Percentiles rank a stretch among this genome's conserved stretches.
These are phyloP conservation scores for Apteryx mantelli DNA, from an alignment of 2,113 vertebrate genomes.

Conservation along the genomic window DNA sequence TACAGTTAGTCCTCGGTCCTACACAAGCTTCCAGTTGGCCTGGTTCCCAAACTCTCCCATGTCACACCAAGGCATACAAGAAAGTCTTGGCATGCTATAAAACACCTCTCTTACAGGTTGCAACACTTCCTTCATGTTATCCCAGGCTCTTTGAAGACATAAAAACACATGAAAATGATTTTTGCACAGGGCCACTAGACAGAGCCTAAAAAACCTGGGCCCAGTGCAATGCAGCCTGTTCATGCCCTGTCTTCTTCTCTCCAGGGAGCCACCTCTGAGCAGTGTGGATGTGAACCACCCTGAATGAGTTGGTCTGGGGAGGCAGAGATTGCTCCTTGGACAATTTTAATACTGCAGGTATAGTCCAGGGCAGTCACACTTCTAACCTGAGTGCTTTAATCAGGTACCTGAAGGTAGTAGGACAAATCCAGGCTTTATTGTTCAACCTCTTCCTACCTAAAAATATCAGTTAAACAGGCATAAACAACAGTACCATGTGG, in stretches of 20 bases:
- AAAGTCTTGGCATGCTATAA: neutral
- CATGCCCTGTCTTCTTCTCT: neutral
- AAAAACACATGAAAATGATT: neutral
- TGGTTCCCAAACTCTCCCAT: neutral
- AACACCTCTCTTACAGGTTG: neutral
- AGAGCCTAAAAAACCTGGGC: neutral
- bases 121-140: neutral
- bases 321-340: neutral
- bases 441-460: neutral
- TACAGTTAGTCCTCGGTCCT: neutral
- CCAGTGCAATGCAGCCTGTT: neutral
- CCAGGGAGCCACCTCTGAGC: neutral
- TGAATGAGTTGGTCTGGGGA: neutral
- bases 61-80: neutral
- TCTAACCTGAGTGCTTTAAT: neutral
- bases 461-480: neutral
- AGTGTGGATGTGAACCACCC: neutral
- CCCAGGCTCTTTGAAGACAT: neutral
- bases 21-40: rapidly evolving
- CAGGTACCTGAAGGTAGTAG: neutral
- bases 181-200: neutral
- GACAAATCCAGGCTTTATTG: neutral
- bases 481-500: neutral
- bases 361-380: neutral
- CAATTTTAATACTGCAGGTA: neutral